Percentiles rank a stretch among this genome's conserved stretches.
phyloP scores from a whole-genome alignment of 2,888 invertebrate genomes.

The Phymatocera aterrima region DNA sequence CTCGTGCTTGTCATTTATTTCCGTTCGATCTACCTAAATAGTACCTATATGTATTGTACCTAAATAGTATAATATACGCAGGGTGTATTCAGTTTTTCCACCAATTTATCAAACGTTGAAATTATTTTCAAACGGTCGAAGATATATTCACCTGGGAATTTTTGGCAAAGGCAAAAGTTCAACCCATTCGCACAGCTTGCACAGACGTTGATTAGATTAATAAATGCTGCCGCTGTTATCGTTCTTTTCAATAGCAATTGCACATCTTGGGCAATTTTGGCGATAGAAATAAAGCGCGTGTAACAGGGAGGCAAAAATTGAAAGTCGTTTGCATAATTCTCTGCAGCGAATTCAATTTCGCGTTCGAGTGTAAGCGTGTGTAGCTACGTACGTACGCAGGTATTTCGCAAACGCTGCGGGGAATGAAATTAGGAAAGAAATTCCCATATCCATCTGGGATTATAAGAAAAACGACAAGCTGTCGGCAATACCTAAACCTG shows the following conservation, averaged over 20 bases:
- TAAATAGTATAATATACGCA: too few species aligned
- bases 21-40: too few species aligned
- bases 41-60: too few species aligned
- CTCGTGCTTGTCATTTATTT: too few species aligned
- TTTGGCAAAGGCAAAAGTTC: not conserved
- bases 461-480: not conserved
- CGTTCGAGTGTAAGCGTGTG: not conserved
- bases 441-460: too few species aligned
- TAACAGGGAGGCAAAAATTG: not conserved
- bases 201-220: constrained; percentile 3
- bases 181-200: not conserved
- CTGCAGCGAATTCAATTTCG: not conserved
- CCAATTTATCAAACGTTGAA: too few species aligned
- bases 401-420: too few species aligned
- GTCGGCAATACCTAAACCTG: not conserved
- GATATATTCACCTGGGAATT: too few species aligned
- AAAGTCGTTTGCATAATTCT: constrained; percentile 16
- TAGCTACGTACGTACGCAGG: too few species aligned
- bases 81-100: too few species aligned
- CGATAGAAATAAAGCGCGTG: not conserved
- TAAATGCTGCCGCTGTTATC: not conserved
- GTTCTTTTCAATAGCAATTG: not conserved
- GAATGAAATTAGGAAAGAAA: too few species aligned
- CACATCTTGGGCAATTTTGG: not conserved
- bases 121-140: too few species aligned